Base-by-base conservation (phyloP, 2,113 vertebrate species). In the Thryonomys swinderianus region DNA sequence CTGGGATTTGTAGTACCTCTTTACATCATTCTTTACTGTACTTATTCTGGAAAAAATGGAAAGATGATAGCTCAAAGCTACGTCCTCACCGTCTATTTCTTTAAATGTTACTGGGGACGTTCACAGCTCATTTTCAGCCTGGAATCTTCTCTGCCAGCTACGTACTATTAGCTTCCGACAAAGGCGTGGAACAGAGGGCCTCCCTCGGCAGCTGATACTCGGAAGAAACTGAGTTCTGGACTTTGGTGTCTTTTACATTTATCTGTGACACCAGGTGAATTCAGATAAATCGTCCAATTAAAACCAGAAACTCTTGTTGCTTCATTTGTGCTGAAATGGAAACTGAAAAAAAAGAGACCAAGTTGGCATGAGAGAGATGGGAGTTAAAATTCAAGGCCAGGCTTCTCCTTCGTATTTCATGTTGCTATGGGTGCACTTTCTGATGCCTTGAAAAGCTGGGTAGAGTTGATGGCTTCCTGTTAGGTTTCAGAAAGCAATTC, bases 401-500 rank as follows among this genome's bases (percentile, higher is more conserved):
- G 25, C 34, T 84, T 78, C 25, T 62, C 17, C 67, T 69, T 80
- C 21, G 66, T 32, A 40, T 85, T 92, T 78, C 32, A 55, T 40
- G 14, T 48, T 2, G 0, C 87, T 55, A 69, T 66, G 57, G 53
- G 71, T 40, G 1, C 32, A 14, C 69, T 64, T 88, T 88, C 20
- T 42, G 48, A 81, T 53, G 57, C 85, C 69, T 95, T 80, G 66
- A 95, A 25, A 11, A 16, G 61, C 32, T 59, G 45, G 62, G 76
- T 45, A 73, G 73, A 83, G 59, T 55, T 55, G 21, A 94, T 40
- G 57, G 62, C 27, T 96, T 91, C 73, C 78, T 91, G 80, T 69
- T 92, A 84, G 88, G 51, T 86, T 91, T 88, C 67, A 94, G 40
- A 95, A 92, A 94, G 74, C 59, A 95, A 96, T 95, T 96, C 88